Evolutionary conservation across 1,140 invertebrate species (phyloP).

Genomic region (Ridgeia piscesae): DNA sequence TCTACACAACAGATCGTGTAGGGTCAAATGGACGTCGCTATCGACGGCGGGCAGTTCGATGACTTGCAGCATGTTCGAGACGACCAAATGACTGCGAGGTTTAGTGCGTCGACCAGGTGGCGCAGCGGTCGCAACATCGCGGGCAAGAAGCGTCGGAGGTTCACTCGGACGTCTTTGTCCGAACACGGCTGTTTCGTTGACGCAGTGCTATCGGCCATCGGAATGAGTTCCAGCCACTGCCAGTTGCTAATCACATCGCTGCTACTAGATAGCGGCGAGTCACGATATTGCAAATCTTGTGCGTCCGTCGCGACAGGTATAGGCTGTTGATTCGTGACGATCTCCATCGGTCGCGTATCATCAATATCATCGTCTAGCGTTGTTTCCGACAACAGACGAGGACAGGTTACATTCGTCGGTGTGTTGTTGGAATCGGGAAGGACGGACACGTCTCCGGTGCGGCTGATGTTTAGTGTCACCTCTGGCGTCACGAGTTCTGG

Average conservation of each 20-base stretch:
- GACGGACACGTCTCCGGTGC: background rate
- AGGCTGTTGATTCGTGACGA: background rate
- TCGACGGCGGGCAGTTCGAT: background rate
- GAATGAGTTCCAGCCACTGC: background rate
- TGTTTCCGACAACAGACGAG: background rate
- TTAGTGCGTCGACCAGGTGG: background rate
- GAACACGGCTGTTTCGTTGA: background rate
- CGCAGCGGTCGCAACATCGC: background rate
- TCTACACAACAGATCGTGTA: background rate
- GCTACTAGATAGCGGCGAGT: background rate
- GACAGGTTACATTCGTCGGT: background rate
- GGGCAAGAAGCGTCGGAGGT: background rate
- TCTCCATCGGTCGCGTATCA: background rate
- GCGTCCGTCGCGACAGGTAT: background rate
- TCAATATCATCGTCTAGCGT: background rate
- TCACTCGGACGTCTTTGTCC: background rate
- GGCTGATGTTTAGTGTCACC: background rate
- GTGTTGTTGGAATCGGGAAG: background rate
- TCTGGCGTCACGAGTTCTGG: background rate
- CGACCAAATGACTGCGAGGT: background rate
- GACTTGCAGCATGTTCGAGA: background rate
- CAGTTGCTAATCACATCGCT: background rate
- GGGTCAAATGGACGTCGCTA: background rate
- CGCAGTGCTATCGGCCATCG: background rate
- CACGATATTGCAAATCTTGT: background rate